Conservation (phyloP, 2,888 invertebrate genomes). For the Lumbricus terrestris region DNA sequence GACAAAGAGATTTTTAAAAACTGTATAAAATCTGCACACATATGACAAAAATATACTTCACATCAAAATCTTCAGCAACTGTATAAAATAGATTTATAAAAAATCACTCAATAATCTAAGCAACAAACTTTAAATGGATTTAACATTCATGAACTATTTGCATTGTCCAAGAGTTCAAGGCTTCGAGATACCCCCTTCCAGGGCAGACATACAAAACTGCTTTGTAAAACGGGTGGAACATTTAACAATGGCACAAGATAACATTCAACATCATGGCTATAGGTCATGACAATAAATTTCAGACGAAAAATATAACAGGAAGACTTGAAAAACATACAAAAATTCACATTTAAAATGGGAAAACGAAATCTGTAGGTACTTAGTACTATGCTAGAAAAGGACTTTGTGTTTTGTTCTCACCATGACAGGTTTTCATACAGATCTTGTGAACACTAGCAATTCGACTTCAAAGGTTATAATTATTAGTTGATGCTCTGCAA, state of each 20-base stretch:
- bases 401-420: not conserved
- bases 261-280: not conserved
- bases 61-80: not conserved
- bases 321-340: not conserved
- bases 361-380: too few relatives aligned
- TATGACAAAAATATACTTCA: not conserved
- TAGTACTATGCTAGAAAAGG: too few relatives aligned
- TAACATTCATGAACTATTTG: not conserved
- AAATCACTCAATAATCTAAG: not conserved
- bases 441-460: not conserved
- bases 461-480: not conserved
- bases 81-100: not conserved
- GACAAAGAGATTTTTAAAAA: not conserved
- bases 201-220: not conserved
- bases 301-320: not conserved
- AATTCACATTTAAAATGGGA: not conserved
- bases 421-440: not conserved
- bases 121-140: not conserved
- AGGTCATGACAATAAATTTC: constrained; percentile 3
- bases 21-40: not conserved
- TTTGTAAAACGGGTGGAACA: not conserved
- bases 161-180: not conserved
- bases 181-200: not conserved
- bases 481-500: not conserved
- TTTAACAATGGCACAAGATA: not conserved